Conservation (phyloP, 64 coral and sea anemone species). For the Montipora foliosa region DNA sequence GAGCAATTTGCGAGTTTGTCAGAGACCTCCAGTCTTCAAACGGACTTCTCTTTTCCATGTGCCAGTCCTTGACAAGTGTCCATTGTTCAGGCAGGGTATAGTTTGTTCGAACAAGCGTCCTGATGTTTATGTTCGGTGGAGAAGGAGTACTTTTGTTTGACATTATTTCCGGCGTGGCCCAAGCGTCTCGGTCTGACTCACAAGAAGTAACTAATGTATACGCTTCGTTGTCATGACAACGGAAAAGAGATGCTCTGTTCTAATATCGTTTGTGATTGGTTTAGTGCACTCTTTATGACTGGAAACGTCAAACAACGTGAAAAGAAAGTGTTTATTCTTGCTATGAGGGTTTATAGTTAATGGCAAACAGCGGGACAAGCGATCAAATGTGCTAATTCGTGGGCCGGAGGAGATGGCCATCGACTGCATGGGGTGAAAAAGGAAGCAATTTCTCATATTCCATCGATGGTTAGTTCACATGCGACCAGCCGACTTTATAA, state of each 20-base stretch:
- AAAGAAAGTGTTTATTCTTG: neutral
- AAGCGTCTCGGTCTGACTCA: neutral
- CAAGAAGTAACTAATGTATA: neutral
- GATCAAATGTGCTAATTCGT: constrained; percentile 6
- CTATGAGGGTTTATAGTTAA: neutral
- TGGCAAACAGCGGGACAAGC: neutral
- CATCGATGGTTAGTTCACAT: neutral
- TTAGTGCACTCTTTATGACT: neutral
- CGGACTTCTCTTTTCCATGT: constrained; percentile 78
- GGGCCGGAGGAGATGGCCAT: neutral
- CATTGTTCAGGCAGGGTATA: constrained; percentile 85
- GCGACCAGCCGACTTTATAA: no score
- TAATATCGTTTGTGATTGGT: constrained; percentile 49
- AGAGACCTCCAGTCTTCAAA: constrained; percentile 80
- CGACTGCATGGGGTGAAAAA: neutral
- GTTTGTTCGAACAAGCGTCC: constrained; percentile 48
- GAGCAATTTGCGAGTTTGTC: constrained; percentile 76
- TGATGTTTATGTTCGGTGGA: constrained; percentile 26
- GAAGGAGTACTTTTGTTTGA: constrained; percentile 13
- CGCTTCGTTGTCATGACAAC: constrained; percentile 30
- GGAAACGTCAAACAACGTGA: constrained; percentile 44
- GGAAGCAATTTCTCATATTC: neutral
- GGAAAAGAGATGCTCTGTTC: neutral
- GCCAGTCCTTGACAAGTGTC: constrained; percentile 90
- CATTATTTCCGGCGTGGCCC: constrained; percentile 9